phyloP scores from a whole-genome alignment of 2,113 vertebrate genomes.

The Nesospiza acunhae region DNA sequence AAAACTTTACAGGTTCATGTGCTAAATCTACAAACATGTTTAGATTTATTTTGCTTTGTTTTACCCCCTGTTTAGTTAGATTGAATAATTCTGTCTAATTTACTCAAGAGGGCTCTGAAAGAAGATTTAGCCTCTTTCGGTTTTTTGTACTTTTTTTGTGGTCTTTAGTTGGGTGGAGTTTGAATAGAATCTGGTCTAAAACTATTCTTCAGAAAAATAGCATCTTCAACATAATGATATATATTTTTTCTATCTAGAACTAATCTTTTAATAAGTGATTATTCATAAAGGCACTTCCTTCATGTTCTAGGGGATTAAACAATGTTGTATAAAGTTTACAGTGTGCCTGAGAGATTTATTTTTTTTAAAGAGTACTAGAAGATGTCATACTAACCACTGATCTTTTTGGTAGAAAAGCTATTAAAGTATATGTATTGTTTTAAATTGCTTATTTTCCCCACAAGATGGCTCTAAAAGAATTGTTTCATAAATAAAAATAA shows the following conservation, averaged over 20 bases:
- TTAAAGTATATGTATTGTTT: background rate
- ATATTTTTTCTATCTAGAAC: conserved; percentile 6
- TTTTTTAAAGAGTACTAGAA: conserved; percentile 17
- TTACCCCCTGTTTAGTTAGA: background rate
- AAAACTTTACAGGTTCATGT: background rate
- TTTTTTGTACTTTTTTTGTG: background rate
- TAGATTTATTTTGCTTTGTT: background rate
- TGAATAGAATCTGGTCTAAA: background rate
- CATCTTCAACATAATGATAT: background rate
- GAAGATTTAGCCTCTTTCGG: background rate
- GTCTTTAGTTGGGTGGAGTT: background rate
- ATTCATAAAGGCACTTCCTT: conserved; percentile 4
- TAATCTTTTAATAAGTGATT: background rate
- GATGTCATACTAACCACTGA: background rate
- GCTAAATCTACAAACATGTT: background rate
- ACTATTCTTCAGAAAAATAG: background rate
- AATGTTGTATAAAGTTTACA: conserved; percentile 37
- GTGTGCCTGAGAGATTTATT: conserved; percentile 33
- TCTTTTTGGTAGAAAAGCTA: background rate
- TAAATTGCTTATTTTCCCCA: conserved; percentile 18
- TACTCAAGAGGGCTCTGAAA: background rate
- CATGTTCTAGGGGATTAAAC: conserved; percentile 2
- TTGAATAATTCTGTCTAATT: background rate
- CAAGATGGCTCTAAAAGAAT: conserved; percentile 38
- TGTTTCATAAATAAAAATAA: background rate